Evolutionary conservation across 1,140 invertebrate genomes (phyloP).

Genomic region (Leguminivora glycinivorella): DNA sequence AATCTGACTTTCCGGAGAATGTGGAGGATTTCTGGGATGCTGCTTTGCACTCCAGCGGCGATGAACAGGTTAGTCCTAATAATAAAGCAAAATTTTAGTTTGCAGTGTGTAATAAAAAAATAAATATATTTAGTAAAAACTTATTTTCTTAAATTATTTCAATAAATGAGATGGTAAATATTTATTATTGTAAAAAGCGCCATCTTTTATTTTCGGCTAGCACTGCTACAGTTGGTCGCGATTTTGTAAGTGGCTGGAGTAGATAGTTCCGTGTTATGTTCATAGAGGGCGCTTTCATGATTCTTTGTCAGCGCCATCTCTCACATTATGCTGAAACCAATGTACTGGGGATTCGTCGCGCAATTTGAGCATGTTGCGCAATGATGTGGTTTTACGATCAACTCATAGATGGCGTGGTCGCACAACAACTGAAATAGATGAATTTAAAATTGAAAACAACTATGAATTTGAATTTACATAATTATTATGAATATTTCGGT

Average conservation of each 20-base stretch:
- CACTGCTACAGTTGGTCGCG: not conserved
- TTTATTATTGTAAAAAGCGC: not conserved
- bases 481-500: too few relatives aligned
- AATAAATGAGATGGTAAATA: too few relatives aligned
- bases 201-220: not conserved
- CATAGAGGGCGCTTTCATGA: not conserved
- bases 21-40: conserved; percentile 74
- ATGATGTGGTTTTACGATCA: too few relatives aligned
- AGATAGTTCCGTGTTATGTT: not conserved
- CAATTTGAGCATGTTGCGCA: not conserved
- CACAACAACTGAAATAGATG: too few relatives aligned
- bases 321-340: not conserved
- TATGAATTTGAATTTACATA: too few relatives aligned
- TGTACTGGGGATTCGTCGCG: not conserved
- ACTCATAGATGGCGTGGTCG: too few relatives aligned
- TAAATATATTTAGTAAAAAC: too few relatives aligned
- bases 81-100: conserved; percentile 2
- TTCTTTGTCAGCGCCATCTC: not conserved
- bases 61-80: conserved; percentile 59
- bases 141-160: too few relatives aligned
- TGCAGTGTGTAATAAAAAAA: too few relatives aligned
- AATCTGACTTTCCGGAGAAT: conserved; percentile 70
- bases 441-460: too few relatives aligned
- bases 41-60: conserved; percentile 41
- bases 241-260: not conserved